Percentiles rank a stretch among this genome's conserved stretches.
Evolutionary conservation across 2,888 invertebrate genomes (phyloP).

Genomic region (Nebria brevicollis): DNA sequence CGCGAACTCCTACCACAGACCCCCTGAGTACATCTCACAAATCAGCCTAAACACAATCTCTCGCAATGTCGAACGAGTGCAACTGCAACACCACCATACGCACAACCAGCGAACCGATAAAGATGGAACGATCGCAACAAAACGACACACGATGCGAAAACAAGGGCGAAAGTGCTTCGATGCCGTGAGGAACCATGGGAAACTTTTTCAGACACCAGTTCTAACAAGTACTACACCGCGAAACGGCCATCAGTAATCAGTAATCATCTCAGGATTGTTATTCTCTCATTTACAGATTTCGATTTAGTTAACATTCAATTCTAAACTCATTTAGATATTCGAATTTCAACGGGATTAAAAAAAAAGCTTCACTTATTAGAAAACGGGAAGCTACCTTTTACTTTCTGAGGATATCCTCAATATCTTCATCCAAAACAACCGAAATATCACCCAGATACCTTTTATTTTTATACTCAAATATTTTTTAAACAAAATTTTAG

Average conservation of each 20-base stretch:
- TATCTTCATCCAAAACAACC: no score
- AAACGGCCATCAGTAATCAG: background rate
- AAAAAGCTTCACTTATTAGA: no score
- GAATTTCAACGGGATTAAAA: no score
- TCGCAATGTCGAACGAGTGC: background rate
- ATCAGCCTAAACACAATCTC: constrained; percentile 3
- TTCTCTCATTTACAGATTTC: background rate
- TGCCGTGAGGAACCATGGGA: constrained; percentile 1
- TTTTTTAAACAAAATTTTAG: no score
- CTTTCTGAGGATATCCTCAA: no score
- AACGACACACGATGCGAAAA: background rate
- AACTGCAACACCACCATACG: background rate
- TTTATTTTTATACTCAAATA: no score
- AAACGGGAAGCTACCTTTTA: no score
- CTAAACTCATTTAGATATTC: no score
- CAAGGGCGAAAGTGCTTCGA: background rate
- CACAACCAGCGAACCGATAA: background rate
- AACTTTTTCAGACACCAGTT: background rate
- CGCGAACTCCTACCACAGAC: constrained; percentile 25
- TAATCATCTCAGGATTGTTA: background rate
- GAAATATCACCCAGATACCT: no score
- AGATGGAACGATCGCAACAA: background rate
- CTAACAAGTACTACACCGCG: background rate
- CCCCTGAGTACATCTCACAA: constrained; percentile 11
- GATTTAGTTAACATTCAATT: no score